phyloP scores from a whole-genome alignment of 2,888 invertebrate species.

The Ryuthela nishihirai region DNA sequence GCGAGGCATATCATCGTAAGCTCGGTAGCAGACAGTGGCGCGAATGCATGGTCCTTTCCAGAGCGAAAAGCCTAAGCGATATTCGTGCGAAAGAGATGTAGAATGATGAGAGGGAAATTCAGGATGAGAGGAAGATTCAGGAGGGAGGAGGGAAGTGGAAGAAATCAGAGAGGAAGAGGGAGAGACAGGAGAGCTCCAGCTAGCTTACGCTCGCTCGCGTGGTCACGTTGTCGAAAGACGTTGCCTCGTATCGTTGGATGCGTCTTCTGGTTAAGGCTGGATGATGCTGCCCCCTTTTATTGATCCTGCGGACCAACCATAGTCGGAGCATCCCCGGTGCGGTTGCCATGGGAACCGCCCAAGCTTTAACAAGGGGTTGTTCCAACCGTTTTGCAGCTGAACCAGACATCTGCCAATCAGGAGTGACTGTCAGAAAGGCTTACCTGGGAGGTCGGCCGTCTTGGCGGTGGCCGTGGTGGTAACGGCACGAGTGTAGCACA shows the following conservation, averaged over 20 bases:
- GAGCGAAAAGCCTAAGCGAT: too few species aligned
- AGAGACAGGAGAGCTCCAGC: conserved; percentile 8
- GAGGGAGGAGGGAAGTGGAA: background rate
- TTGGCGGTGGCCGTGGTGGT: too few species aligned
- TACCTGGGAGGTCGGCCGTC: conserved; percentile 20
- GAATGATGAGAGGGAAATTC: background rate
- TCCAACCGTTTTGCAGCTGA: too few species aligned
- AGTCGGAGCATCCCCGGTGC: conserved; percentile 6
- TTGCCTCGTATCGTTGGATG: too few species aligned
- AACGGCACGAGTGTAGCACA: too few species aligned
- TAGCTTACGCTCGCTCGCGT: conserved; percentile 14
- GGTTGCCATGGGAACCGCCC: conserved; percentile 26
- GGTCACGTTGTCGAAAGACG: conserved; percentile 4
- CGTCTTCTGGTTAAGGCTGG: too few species aligned
- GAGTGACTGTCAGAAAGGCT: conserved; percentile 17
- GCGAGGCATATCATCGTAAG: too few species aligned
- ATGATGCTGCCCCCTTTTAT: conserved; percentile 20
- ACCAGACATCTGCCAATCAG: conserved; percentile 29
- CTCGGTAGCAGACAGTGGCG: too few species aligned
- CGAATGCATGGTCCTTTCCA: too few species aligned
- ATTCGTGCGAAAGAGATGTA: too few species aligned
- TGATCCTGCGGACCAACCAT: conserved; percentile 2
- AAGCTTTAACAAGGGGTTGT: conserved; percentile 13
- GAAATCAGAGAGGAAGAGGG: conserved; percentile 1
- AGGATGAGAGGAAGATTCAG: background rate